Conservation (phyloP, 2,113 vertebrate species). For the Mobula birostris region DNA sequence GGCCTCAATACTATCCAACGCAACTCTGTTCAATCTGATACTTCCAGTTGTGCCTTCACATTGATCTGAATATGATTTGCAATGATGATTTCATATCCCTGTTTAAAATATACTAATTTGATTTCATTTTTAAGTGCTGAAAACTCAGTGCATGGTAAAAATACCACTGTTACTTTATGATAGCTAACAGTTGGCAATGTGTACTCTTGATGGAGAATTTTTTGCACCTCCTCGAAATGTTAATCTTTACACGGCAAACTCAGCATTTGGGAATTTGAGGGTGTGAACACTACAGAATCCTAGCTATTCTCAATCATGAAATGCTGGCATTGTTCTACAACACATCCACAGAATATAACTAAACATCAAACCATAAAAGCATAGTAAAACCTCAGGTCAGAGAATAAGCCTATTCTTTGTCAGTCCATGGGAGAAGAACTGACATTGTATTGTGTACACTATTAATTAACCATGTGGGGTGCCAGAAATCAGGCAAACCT, state of each 20-base stretch:
- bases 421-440: neutral
- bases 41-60: neutral
- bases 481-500: neutral
- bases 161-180: neutral
- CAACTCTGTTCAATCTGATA: neutral
- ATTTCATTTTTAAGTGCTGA: neutral
- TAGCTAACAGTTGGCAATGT: neutral
- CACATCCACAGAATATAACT: neutral
- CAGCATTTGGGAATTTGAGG: neutral
- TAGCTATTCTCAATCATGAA: neutral
- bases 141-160: neutral
- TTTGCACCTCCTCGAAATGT: neutral
- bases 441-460: neutral
- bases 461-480: constrained; percentile 1
- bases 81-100: neutral
- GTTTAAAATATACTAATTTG: neutral
- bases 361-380: neutral
- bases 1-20: too few relatives aligned
- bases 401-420: neutral
- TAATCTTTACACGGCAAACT: neutral
- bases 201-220: neutral
- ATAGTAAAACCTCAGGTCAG: neutral
- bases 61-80: neutral
- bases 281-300: neutral
- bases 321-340: neutral